Evolutionary conservation across 2,888 invertebrate genomes (phyloP).

Genomic region (Electrophaes corylata): DNA sequence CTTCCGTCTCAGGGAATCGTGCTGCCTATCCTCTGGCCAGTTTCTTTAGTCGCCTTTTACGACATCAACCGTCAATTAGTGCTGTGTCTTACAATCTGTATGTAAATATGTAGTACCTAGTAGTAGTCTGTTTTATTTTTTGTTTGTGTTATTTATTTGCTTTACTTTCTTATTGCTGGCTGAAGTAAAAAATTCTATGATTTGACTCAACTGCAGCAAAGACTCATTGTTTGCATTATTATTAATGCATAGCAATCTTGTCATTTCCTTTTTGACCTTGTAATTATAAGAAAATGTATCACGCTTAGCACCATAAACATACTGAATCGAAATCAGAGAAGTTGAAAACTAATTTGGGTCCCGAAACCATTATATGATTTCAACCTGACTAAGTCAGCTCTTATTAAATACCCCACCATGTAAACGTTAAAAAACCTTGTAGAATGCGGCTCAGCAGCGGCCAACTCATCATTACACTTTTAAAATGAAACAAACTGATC

Average conservation of each 20-base stretch:
- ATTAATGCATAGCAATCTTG: slow-evolving; percentile 10
- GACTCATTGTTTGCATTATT: slow-evolving; percentile 20
- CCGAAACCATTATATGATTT: slow-evolving; percentile 24
- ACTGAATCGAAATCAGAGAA: background rate
- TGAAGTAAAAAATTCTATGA: too few relatives aligned
- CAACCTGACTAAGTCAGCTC: slow-evolving; percentile 18
- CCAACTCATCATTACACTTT: slow-evolving; percentile 66
- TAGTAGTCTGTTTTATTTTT: too few relatives aligned
- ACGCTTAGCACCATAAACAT: background rate
- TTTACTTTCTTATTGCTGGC: too few relatives aligned
- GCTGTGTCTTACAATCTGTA: too few relatives aligned
- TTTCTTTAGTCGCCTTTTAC: too few relatives aligned
- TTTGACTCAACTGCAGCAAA: background rate
- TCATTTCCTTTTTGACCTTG: slow-evolving; percentile 16
- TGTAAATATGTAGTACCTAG: too few relatives aligned
- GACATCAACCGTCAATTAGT: too few relatives aligned
- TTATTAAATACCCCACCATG: slow-evolving; percentile 24
- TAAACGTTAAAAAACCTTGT: slow-evolving; percentile 32
- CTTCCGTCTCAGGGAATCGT: too few relatives aligned
- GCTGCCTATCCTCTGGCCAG: too few relatives aligned
- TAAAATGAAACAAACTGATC: slow-evolving; percentile 71
- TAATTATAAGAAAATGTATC: slow-evolving; percentile 3
- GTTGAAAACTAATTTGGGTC: background rate
- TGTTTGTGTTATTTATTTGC: too few relatives aligned
- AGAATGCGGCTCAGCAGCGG: slow-evolving; percentile 37